Conservation (phyloP, 2,888 invertebrate species). For the Drosophila hamatofila region DNA sequence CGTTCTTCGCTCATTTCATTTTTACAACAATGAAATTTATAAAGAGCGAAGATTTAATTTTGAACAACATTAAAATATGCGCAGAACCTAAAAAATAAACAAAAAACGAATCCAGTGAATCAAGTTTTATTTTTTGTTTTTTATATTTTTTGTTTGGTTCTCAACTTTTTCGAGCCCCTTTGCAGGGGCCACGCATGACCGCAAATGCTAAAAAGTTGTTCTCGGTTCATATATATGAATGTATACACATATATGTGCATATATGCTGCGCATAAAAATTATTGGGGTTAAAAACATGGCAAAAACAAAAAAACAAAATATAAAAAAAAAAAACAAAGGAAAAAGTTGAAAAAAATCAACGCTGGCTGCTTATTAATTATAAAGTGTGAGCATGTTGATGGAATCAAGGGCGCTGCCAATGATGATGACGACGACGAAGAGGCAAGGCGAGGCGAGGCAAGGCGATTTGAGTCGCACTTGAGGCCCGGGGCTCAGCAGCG, state of each 20-base stretch:
- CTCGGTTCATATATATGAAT: conserved; percentile 9
- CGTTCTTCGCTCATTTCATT: conserved; percentile 35
- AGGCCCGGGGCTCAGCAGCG: conserved; percentile 23
- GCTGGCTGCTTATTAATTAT: conserved; percentile 77
- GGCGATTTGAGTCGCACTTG: conserved; percentile 34
- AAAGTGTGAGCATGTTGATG: conserved; percentile 77
- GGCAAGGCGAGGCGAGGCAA: conserved; percentile 11
- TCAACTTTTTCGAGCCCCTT: conserved; percentile 32
- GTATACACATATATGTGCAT: conserved; percentile 9
- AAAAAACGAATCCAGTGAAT: conserved; percentile 53
- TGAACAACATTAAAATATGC: conserved; percentile 41
- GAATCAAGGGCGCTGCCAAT: conserved; percentile 76
- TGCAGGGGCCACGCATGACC: conserved; percentile 65
- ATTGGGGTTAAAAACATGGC: conserved; percentile 53
- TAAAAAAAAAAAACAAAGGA: conserved; percentile 18
- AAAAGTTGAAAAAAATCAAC: conserved; percentile 37
- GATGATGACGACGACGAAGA: conserved; percentile 46
- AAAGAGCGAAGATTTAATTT: conserved; percentile 54
- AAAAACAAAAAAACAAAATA: conserved; percentile 25
- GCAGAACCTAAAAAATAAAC: conserved; percentile 26
- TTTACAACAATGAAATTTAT: conserved; percentile 48
- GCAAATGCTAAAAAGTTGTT: conserved; percentile 66
- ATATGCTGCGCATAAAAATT: conserved; percentile 40
- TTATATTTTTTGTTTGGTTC: conserved; percentile 16
- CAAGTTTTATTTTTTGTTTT: conserved; percentile 46